Evolutionary conservation across 1,140 invertebrate genomes (phyloP).

Genomic region (Mactra quadrangularis): DNA sequence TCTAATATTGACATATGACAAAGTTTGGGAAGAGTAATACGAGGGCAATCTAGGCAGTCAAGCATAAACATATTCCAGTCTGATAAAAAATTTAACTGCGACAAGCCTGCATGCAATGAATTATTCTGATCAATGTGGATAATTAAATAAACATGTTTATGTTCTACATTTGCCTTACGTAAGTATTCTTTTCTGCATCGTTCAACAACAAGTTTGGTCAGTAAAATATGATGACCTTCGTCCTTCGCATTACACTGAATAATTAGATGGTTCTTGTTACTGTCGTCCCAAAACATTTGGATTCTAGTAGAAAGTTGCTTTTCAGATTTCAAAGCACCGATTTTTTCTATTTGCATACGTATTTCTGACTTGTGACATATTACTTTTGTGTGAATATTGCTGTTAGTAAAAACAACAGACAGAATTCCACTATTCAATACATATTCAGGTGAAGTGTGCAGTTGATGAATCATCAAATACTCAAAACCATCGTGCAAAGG

Average conservation of each 20-base stretch:
- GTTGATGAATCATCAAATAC: slow-evolving; percentile 16
- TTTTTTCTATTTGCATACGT: slow-evolving; percentile 56
- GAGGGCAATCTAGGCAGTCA: slow-evolving; percentile 59
- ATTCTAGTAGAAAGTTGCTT: slow-evolving; percentile 65
- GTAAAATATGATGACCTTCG: slow-evolving; percentile 64
- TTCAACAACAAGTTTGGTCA: slow-evolving; percentile 67
- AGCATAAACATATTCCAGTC: slow-evolving; percentile 66
- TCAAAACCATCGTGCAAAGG: slow-evolving; percentile 68
- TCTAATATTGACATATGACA: slow-evolving; percentile 12
- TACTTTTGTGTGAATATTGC: slow-evolving; percentile 58
- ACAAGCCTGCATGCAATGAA: not conserved
- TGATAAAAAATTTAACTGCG: slow-evolving; percentile 67
- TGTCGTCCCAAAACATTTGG: slow-evolving; percentile 61
- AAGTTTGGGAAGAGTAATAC: slow-evolving; percentile 29
- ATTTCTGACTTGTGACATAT: not conserved
- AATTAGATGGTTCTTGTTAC: slow-evolving; percentile 46
- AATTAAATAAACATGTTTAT: slow-evolving; percentile 65
- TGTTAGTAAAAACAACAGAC: slow-evolving; percentile 62
- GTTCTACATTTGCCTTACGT: not conserved
- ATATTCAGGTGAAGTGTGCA: not conserved
- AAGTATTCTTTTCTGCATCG: slow-evolving; percentile 37
- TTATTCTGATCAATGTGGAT: slow-evolving; percentile 62
- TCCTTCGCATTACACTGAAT: slow-evolving; percentile 63
- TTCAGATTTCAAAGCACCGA: slow-evolving; percentile 71
- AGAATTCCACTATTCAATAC: slow-evolving; percentile 1